Conservation (phyloP, 2,113 vertebrate species). For the Aplodontia rufa region DNA sequence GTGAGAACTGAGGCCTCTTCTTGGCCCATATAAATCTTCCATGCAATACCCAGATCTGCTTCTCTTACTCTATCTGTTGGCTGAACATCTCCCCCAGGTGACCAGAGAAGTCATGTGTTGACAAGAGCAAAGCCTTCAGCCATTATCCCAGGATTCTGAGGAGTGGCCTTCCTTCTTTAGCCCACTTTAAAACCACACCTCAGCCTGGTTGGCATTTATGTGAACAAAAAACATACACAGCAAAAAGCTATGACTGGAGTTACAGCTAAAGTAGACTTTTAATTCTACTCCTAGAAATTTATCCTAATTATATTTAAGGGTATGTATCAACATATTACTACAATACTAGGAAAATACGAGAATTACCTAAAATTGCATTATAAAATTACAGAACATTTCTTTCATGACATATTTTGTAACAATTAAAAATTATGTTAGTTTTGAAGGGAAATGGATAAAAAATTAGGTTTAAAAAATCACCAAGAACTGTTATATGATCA, state of each 20-base stretch:
- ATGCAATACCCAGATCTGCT: not conserved
- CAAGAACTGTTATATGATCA: not conserved
- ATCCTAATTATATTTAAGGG: not conserved
- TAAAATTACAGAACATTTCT: not conserved
- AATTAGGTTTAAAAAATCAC: not conserved
- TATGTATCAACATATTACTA: not conserved
- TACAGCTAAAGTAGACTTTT: not conserved
- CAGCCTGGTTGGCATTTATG: not conserved
- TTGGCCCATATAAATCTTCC: not conserved
- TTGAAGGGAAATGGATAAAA: not conserved
- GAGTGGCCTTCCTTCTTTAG: not conserved
- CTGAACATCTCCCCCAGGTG: too few species aligned
- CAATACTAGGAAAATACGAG: not conserved
- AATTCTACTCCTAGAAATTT: not conserved
- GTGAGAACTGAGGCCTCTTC: not conserved
- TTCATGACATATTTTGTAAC: not conserved
- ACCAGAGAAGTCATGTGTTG: not conserved
- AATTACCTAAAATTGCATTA: constrained; percentile 22
- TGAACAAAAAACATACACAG: not conserved
- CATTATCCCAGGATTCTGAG: not conserved
- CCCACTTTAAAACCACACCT: not conserved
- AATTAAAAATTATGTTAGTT: not conserved
- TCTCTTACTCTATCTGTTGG: not conserved
- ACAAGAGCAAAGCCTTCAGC: not conserved
- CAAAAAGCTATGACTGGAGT: not conserved